Percentiles rank a stretch among this genome's conserved stretches.
Evolutionary conservation across 2,797 vertebrate species (phyloP).

Genomic region (Ibycter americanus): DNA sequence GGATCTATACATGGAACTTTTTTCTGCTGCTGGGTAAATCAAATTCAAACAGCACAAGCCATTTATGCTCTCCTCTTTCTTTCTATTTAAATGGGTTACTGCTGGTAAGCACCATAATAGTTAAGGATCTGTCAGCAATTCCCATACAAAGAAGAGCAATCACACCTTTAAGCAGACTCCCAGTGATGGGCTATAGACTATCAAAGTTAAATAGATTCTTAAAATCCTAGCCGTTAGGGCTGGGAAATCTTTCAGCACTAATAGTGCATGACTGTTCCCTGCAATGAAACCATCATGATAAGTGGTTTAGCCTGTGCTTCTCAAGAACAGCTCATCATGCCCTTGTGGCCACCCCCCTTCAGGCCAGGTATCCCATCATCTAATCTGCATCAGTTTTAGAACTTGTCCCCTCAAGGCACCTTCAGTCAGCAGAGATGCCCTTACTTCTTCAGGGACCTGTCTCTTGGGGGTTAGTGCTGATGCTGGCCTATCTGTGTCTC

Average conservation of each 20-base stretch:
- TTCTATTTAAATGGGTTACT: constrained; percentile 67
- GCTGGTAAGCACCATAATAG: constrained; percentile 59
- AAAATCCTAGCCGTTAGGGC: constrained; percentile 59
- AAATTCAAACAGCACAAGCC: constrained; percentile 52
- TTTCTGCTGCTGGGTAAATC: constrained; percentile 48
- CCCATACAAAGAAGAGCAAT: constrained; percentile 68
- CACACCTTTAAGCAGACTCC: constrained; percentile 61
- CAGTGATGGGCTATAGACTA: constrained; percentile 59
- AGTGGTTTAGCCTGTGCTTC: constrained; percentile 3
- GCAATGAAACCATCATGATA: constrained; percentile 55
- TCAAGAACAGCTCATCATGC: constrained; percentile 6
- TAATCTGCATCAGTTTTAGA: neutral
- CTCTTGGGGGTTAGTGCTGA: neutral
- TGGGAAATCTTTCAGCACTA: constrained; percentile 68
- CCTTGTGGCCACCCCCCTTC: constrained; percentile 25
- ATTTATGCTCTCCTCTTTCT: constrained; percentile 36
- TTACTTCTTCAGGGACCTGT: neutral
- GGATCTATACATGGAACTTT: constrained; percentile 36
- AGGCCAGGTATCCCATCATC: constrained; percentile 12
- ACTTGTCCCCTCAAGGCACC: neutral
- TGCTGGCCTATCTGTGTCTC: neutral
- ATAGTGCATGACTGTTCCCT: constrained; percentile 61
- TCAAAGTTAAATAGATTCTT: constrained; percentile 71
- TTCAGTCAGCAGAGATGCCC: neutral
- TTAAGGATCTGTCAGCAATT: constrained; percentile 70